These are phyloP conservation scores for Drosophila ficusphila DNA, from an alignment of 1,140 invertebrate genomes.

Conservation along the genomic window DNA sequence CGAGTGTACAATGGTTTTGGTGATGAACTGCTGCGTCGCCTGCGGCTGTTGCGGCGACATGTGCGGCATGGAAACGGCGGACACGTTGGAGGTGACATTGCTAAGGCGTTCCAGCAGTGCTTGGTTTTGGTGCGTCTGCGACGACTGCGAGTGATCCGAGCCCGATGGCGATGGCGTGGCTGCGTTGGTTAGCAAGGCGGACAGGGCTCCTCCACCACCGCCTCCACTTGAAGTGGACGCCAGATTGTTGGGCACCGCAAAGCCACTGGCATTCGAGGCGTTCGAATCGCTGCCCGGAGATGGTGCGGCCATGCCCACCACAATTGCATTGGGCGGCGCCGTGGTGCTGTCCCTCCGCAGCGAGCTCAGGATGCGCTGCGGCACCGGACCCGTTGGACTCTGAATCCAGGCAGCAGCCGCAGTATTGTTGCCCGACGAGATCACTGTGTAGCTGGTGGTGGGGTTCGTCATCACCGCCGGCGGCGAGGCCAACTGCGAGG, in stretches of 20 bases:
- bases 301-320: constrained; percentile 77
- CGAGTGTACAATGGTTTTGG: constrained; percentile 79
- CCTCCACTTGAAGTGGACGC: constrained; percentile 43
- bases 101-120: constrained; percentile 75
- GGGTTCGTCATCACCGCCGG: constrained; percentile 83
- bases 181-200: constrained; percentile 64
- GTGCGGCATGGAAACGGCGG: constrained; percentile 69
- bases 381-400: constrained; percentile 74
- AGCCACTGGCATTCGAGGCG: constrained; percentile 81
- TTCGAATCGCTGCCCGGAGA: constrained; percentile 84
- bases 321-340: constrained; percentile 75
- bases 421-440: constrained; percentile 49
- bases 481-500: constrained; percentile 82
- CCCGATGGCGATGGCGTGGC: constrained; percentile 78
- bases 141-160: constrained; percentile 79
- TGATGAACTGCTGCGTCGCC: constrained; percentile 63
- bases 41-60: constrained; percentile 76
- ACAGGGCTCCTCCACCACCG: constrained; percentile 52
- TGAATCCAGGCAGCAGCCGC: constrained; percentile 60
- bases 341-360: constrained; percentile 73
- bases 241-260: constrained; percentile 73
- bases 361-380: constrained; percentile 70
- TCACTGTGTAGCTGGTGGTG: constrained; percentile 73
- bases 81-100: constrained; percentile 69
- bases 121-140: constrained; percentile 77